Evolutionary conservation across 2,797 vertebrate species (phyloP), one percentile per base, ranked within the genome.

Genomic region (Emys orbicularis): DNA sequence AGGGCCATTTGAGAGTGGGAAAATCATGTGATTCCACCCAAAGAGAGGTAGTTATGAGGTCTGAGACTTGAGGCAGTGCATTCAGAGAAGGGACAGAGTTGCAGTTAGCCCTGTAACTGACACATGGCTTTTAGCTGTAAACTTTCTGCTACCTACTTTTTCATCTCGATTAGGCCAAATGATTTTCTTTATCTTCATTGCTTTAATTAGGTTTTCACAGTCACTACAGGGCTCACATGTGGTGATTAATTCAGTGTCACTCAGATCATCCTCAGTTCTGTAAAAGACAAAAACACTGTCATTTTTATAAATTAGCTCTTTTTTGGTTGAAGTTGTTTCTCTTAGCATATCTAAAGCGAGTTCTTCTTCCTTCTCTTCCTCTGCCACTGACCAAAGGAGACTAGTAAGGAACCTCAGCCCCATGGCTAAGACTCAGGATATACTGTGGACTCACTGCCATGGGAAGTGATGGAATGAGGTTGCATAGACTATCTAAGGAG

Each of bases 241-340:
- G 44, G 87, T 90, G 79, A 96, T 25, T 52, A 93, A 90, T 31
- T 94, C 87, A 50, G 91, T 84, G 34, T 59, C 37, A 79, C 61
- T 6, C 27, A 93, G 84, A 18, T 90, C 61, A 68, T 13, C 49
- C 56, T 90, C 84, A 83, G 87, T 83, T 86, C 93, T 94, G 82
- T 37, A 83, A 91, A 80, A 53, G 16, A 23, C 49, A 91, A 12
- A 12, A 91, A 25, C 74, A 12, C 31, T 41, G 85, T 37, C 77
- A 44, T 83, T 54, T 81, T 81, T 84, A 90, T 41, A 79, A 79
- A 65, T 3, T 2, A 84, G 15, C 3, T 61, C 18, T 44, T 5
- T 88, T 72, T 84, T 19, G 37, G 56, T n/a, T 65, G 23, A 34
- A 77, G 79, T 34, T 77, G 6, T 44, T 89, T 74, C 23, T 56